These are phyloP conservation scores for Ailuropoda melanoleuca DNA, from an alignment of 2,113 vertebrate genomes.

Conservation along the genomic window DNA sequence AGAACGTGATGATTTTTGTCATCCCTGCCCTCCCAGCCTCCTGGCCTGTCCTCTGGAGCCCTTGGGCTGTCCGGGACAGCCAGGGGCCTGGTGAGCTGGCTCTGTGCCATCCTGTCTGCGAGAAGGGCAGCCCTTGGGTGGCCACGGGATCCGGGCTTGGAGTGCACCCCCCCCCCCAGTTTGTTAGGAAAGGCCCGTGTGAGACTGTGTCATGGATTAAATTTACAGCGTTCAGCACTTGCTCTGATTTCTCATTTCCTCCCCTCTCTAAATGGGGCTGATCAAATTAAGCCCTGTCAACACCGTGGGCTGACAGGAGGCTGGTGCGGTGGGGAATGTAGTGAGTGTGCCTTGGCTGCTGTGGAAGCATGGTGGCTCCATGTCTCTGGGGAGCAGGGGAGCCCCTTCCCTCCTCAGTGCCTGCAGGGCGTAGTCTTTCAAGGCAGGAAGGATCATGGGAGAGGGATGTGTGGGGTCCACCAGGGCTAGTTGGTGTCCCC, in stretches of 20 bases:
- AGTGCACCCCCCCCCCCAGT: rapidly evolving
- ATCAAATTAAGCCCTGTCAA: slow-evolving; percentile 46
- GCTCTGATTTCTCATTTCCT: slow-evolving; percentile 48
- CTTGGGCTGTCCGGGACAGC: not conserved
- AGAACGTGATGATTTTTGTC: not conserved
- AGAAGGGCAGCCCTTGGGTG: not conserved
- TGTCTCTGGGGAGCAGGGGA: not conserved
- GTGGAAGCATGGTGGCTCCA: not conserved
- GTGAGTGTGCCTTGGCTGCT: rapidly evolving
- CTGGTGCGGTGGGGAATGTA: rapidly evolving
- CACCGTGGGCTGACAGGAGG: not conserved
- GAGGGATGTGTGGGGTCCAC: not conserved
- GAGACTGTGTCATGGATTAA: not conserved
- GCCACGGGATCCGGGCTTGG: not conserved
- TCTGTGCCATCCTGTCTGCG: not conserved
- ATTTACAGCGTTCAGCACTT: slow-evolving; percentile 43
- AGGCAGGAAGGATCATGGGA: not conserved
- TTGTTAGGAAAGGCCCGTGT: not conserved
- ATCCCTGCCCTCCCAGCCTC: rapidly evolving
- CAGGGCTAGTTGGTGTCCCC: not conserved
- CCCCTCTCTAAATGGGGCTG: slow-evolving; percentile 9
- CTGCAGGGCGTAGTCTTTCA: not conserved
- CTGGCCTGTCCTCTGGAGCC: not conserved
- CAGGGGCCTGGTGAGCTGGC: not conserved
- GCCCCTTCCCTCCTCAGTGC: not conserved